Evolutionary conservation across 2,113 vertebrate genomes (phyloP), one percentile per base, ranked within the genome.

Genomic region (Amia ocellicauda): DNA sequence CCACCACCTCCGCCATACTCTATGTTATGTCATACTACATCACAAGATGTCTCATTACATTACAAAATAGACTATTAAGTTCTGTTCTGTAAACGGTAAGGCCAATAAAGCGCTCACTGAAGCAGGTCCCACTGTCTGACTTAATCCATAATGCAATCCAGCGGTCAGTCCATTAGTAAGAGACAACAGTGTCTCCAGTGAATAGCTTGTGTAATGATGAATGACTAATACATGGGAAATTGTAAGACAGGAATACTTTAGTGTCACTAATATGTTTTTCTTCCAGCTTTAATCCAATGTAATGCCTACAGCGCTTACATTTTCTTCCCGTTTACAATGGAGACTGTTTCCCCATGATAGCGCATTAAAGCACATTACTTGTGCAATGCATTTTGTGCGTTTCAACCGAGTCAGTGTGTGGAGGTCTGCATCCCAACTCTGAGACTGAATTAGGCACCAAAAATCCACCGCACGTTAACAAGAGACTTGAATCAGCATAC

Each of bases 21-120:
- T 36, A 36, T 11, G 11, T 5, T 4, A 16, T 47, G 13, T 17
- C 62, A 26, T 57, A 66, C 66, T 41, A 56, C 60, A 52, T 62
- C 60, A 42, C 70, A 45, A 59, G 65, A 60, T 70, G 70, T 70
- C 75, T 82, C 71, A 68, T 80, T 79, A 78, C 56, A 75, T 78
- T 73, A 66, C 71, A 74, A 56, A 78, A 64, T 60, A 70, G 54
- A 70, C 72, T 70, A 69, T 70, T 76, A 71, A 79, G 63, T 70
- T 64, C 68, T 52, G 24, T 60, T 63, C 76, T 64, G 60, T 4
- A 51, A 61, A 20, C 68, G 67, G 69, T 74, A 57, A 53, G 66
- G 60, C 77, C 80, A 82, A 81, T 85, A 63, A 80, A 69, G 72
- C 72, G 74, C 62, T 83, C 72, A 76, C 74, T 75, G 70, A 75